phyloP scores from a whole-genome alignment of 1,140 invertebrate genomes.

The Hycleus cichorii region DNA sequence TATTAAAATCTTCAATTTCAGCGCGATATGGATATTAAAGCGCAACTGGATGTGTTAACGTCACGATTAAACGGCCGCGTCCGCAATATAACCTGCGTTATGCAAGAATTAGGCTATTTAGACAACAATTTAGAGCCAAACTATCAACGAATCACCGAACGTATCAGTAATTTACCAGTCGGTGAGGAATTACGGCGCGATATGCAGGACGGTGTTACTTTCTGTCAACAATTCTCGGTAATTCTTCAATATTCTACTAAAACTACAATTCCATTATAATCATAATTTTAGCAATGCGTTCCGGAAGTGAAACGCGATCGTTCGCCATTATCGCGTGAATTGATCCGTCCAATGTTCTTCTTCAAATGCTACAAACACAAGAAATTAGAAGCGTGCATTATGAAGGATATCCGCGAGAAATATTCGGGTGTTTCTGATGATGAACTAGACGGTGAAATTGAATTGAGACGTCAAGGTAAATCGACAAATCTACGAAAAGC shows the following conservation, averaged over 20 bases:
- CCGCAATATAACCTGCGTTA: constrained; percentile 56
- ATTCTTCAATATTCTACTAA: constrained; percentile 21
- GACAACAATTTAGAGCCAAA: constrained; percentile 57
- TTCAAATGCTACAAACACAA: constrained; percentile 65
- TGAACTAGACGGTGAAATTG: constrained; percentile 47
- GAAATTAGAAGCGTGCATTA: constrained; percentile 59
- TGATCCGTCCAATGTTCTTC: constrained; percentile 59
- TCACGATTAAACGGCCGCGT: constrained; percentile 45
- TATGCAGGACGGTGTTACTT: constrained; percentile 54
- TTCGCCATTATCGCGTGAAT: constrained; percentile 51
- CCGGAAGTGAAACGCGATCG: constrained; percentile 55
- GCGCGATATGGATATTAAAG: constrained; percentile 51
- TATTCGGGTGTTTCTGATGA: constrained; percentile 47
- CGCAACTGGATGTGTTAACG: constrained; percentile 50
- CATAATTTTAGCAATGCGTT: constrained; percentile 53
- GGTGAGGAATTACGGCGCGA: constrained; percentile 51
- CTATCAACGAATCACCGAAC: constrained; percentile 51
- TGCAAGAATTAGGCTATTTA: constrained; percentile 60
- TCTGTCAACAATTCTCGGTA: constrained; percentile 59
- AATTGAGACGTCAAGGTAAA: constrained; percentile 43
- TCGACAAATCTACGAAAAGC: constrained; percentile 24
- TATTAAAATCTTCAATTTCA: constrained; percentile 25
- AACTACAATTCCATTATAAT: neutral
- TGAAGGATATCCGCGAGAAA: constrained; percentile 58
- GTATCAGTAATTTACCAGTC: constrained; percentile 51